Base-by-base conservation (phyloP, 2,888 invertebrate species). In the Leptopilina syphax region DNA sequence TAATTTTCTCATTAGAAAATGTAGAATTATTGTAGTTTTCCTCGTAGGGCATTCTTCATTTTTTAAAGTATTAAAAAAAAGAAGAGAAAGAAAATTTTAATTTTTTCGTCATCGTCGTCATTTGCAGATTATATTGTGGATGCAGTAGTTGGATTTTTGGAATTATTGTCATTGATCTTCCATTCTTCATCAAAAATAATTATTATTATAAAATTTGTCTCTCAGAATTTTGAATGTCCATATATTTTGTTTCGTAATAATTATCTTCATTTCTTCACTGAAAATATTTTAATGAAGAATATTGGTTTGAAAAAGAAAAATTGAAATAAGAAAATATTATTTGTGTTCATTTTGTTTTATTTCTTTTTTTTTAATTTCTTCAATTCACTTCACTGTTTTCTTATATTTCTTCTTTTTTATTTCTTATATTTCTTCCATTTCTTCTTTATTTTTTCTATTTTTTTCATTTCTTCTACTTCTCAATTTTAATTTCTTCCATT, bases 341-440 rank as follows among this genome's bases (percentile, higher is more conserved):
- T n/a, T 57, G 18, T 18, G 18, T 13, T 57, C 6, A 1, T n/a
- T 60, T 7, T 18, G 4, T 60, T 60, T 60, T 60, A 7, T 1
- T 50, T 1, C 1, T 18, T 60, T 60, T 18, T 8, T 18, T 60
- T 60, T 60, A 27, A 27, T n/a, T 81, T 60, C n/a, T 82, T 83
- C 83, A 80, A 73, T 73, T 65, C 54, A 27, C 60, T 66, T 65
- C 18, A 34, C 60, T 50, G 34, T 81, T 76, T 78, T 27, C 13
- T 47, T 18, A 18, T 18, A 18, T 18, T 18, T 18, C n/a, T 6
- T 73, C 3, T 73, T 54, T 50, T 44, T 57, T 5, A 3, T 57
- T 57, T 57, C 3, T 44, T 8, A 1, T 44, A 0, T 44, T 67
- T 44, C 44, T n/a, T 44, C 9, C 0, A 18, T n/a, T 57, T 57